Base-by-base conservation (phyloP, 2,888 invertebrate species). In the Eupithecia tripunctaria region DNA sequence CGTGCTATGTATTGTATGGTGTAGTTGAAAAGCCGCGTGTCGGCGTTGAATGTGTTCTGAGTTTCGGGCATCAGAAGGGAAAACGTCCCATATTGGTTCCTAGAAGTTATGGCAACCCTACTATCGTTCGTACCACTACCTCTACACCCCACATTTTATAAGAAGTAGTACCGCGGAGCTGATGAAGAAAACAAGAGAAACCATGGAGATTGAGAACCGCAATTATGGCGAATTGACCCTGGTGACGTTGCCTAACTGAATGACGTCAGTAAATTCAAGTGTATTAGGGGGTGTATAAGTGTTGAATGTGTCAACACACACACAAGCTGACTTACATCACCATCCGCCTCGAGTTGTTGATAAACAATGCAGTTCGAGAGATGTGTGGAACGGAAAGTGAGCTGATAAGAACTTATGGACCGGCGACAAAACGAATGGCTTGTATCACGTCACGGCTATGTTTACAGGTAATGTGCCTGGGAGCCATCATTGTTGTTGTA, bases 311-410 rank as follows among this genome's bases (percentile, higher is more conserved):
- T 51, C 43, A n/a, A n/a, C n/a, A n/a, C n/a, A n/a, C n/a, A 43
- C 43, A 43, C 38, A 38, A 12, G 14, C 38, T 12, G 56, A 56
- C 25, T 25, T 56, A 56, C 12, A 56, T 25, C 21, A 56, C 25
- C 21, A 25, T 25, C 56, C 56, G 56, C 25, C 4, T 56, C 12
- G 21, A 25, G 56, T 25, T 56, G 21, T 56, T 25, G 56, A 56
- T 56, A 56, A 56, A 56, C 56, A 56, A 56, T 56, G 25, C 56
- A 71, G 68, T n/a, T 68, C 56, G 62, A 38, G 14, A 70, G 62
- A 68, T 56, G 67, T 65, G 60, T 25, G 41, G 43, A 27, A 43
- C 41, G 65, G 41, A 32, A 41, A 14, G 21, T 43, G 43, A 41
- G 25, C 56, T 56, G 56, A 56, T 56, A 56, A 56, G 56, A 56